Base-by-base conservation (phyloP, 2,888 invertebrate genomes). In the Acheta domesticus region DNA sequence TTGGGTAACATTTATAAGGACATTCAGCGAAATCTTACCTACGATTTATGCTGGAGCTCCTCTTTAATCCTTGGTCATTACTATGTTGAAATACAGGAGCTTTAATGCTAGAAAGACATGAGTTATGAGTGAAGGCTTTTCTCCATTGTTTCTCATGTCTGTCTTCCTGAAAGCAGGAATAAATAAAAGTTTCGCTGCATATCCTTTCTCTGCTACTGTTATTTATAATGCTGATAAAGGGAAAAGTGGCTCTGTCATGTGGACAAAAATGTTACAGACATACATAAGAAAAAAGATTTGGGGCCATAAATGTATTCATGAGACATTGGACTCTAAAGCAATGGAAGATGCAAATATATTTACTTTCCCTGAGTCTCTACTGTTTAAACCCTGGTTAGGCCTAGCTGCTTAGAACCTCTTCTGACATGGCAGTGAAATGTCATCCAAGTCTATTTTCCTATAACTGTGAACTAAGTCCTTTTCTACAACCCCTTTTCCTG, bases 91-190 rank as follows among this genome's bases (percentile, higher is more conserved):
- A 14, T 62, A 16, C n/a, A n/a, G 62, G n/a, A 12, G 62, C 62
- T 62, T 62, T 62, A 62, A 62, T 19, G 14, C 62, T 16, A 36
- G 36, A 5, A 62, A n/a, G 62, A 62, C n/a, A n/a, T 62, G 62
- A 62, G 62, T 62, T 62, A 8, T n/a, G n/a, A 19, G n/a, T 11
- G 62, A n/a, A 36, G 62, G 62, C 62, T 19, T 19, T 62, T 62
- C 62, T 62, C 62, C n/a, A n/a, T n/a, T 19, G 62, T 62, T 62
- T 62, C 62, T 62, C 62, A 62, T n/a, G n/a, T 62, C 62, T 62
- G 62, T 62, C 62, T 62, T 62, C 62, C 62, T 62, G 62, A 62
- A 62, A 62, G n/a, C 62, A 62, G 62, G 62, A 62, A 62, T 62
- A 62, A 62, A 62, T 14, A 19, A 62, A 62, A 62, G 14, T 19